phyloP scores from a whole-genome alignment of 2,888 invertebrate genomes.

The Laspeyria flexula region DNA sequence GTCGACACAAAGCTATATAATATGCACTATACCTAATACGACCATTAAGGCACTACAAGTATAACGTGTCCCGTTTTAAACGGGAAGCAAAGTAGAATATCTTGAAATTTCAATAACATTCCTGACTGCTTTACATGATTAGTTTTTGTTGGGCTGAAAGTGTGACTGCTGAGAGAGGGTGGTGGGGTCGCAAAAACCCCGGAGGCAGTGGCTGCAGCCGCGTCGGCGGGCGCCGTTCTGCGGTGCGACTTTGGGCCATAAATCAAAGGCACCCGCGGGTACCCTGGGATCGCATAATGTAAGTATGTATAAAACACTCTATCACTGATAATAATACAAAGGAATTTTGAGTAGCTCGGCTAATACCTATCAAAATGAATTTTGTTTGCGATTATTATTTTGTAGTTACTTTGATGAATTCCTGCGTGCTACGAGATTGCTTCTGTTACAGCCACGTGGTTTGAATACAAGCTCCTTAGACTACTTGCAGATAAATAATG shows the following conservation, averaged over 20 bases:
- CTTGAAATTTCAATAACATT: slow-evolving; percentile 38
- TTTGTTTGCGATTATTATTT: slow-evolving; percentile 21
- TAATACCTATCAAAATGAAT: slow-evolving; percentile 41
- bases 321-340: slow-evolving; percentile 58
- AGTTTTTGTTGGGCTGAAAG: slow-evolving; percentile 53
- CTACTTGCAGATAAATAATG: neutral
- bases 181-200: slow-evolving; percentile 71
- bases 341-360: slow-evolving; percentile 39
- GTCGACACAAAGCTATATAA: no score
- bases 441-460: neutral
- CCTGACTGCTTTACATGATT: slow-evolving; percentile 46
- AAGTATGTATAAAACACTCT: slow-evolving; percentile 64
- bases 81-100: slow-evolving; percentile 11
- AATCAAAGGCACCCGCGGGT: slow-evolving; percentile 80
- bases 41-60: neutral
- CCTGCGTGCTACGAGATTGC: neutral
- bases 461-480: neutral
- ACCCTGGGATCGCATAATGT: slow-evolving; percentile 65
- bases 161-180: slow-evolving; percentile 62
- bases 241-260: slow-evolving; percentile 75
- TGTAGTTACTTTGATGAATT: slow-evolving; percentile 2
- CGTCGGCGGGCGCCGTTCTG: slow-evolving; percentile 55
- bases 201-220: slow-evolving; percentile 62
- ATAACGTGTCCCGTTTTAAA: neutral
- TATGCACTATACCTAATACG: neutral